A percentile compares a stretch with the other conserved stretches of the same genome.
Conservation (phyloP, 2,113 vertebrate species). For the Neofelis nebulosa region DNA sequence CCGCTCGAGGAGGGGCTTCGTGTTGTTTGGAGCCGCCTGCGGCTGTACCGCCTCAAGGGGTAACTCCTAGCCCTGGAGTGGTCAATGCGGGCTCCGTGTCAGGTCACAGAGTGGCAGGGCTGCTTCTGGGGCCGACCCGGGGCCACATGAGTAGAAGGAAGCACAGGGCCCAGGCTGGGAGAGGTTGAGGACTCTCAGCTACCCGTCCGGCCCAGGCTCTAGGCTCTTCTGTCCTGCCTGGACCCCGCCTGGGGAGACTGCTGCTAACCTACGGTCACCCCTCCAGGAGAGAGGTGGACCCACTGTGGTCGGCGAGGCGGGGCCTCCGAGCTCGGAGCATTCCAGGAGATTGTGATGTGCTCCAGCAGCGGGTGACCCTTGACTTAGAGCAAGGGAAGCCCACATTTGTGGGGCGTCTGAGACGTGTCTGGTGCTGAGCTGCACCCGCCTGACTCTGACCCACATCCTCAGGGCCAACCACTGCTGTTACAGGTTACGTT, state of each 20-base stretch:
- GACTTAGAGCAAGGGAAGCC: not conserved
- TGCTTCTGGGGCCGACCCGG: not conserved
- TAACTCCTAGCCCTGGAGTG: not conserved
- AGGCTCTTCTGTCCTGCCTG: no score
- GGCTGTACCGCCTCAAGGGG: no score
- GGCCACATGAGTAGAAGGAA: not conserved
- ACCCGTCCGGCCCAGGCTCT: not conserved
- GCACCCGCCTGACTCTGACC: not conserved
- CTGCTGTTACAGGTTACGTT: not conserved
- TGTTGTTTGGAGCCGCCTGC: not conserved
- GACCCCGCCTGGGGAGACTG: not conserved
- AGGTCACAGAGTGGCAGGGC: not conserved
- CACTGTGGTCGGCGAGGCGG: no score
- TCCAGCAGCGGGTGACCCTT: not conserved
- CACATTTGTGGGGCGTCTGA: accelerated
- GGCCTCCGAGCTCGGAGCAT: not conserved
- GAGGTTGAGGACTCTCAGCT: not conserved
- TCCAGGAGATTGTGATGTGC: not conserved
- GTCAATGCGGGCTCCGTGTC: not conserved
- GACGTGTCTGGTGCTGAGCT: not conserved
- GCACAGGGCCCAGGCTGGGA: not conserved
- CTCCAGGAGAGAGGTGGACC: not conserved
- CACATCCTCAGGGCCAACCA: not conserved
- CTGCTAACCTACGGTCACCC: not conserved
- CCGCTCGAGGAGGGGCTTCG: not conserved